Conservation (phyloP, 35 echinoderm and acorn worm genomes). For the Nesometra sesokonis region DNA sequence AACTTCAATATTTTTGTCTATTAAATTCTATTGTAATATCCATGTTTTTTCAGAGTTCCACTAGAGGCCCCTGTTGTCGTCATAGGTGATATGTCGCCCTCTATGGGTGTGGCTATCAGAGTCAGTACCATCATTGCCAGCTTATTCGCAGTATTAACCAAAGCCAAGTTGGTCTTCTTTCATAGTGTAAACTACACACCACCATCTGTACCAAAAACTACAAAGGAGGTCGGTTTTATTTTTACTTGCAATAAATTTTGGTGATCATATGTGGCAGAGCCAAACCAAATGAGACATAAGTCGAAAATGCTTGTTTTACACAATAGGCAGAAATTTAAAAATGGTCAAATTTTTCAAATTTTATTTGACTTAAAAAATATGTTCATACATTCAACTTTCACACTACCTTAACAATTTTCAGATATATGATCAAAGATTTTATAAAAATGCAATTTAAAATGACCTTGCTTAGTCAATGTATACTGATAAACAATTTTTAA, state of each 20-base stretch:
- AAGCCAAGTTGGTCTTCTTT: conserved; percentile 85
- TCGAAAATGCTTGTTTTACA: too few species aligned
- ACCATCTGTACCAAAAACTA: conserved; percentile 40
- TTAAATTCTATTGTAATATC: not conserved
- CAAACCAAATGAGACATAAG: not conserved
- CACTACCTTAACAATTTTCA: too few species aligned
- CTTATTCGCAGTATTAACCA: conserved; percentile 40
- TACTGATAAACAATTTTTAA: too few species aligned
- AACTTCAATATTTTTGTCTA: not conserved
- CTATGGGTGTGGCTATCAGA: conserved; percentile 83
- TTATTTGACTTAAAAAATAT: too few species aligned
- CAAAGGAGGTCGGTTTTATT: conserved; percentile 49
- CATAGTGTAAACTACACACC: conserved; percentile 29
- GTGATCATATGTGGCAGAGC: too few species aligned
- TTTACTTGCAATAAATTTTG: not conserved
- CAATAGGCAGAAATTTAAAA: too few species aligned
- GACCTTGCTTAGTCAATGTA: too few species aligned
- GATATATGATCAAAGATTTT: too few species aligned
- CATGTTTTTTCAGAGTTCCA: conserved; percentile 36
- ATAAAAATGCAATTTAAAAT: too few species aligned
- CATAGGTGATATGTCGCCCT: conserved; percentile 81
- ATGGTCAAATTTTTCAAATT: too few species aligned
- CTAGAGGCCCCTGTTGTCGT: conserved; percentile 77
- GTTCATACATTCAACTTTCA: too few species aligned
- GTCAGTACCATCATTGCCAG: conserved; percentile 90